Base-by-base conservation (phyloP, 2,888 invertebrate genomes). In the Metallyticus violacea region DNA sequence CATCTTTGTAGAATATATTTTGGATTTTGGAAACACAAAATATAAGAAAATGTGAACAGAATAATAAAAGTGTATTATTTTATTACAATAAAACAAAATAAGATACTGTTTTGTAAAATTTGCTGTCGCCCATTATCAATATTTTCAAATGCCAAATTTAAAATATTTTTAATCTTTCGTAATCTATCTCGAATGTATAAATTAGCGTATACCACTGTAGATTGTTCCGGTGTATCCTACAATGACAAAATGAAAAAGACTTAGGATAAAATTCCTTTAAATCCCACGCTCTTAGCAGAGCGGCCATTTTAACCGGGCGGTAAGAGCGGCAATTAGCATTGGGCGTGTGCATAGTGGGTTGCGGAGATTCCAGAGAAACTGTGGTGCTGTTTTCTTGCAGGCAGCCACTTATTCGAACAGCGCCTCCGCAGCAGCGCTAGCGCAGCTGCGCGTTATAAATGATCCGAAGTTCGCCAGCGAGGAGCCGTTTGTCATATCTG, bases 381-480 rank as follows among this genome's bases (percentile, higher is more conserved):
- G 40, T 62, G 40, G 40, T 15, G 40, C 40, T 62, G 40, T 62
- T 62, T 62, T 62, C 40, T 62, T 62, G 40, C 40, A 62, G 15
- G 40, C 15, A 62, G 40, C 22, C 40, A 62, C 40, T 62, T 3
- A 9, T 62, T 15, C 40, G 40, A 30, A 29, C 22, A 30, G 9
- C 40, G n/a, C n/a, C n/a, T 62, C 28, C 81, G 62, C 26, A 26
- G 82, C 82, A 25, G 15, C 26, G 26, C 9, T 26, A 26, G 86
- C 89, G 89, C 92, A 92, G 91, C 92, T 91, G 92, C 91, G 92
- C 91, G 90, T 92, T 92, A 92, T 92, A 92, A 92, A 92, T 92
- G 92, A 91, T 92, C 90, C 91, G 91, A 91, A 91, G 91, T 91
- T 91, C 91, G 91, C 90, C 77, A 77, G 62, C 40, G 81, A 29